phyloP scores from a whole-genome alignment of 2,888 invertebrate species.

The Byasa hedistus region DNA sequence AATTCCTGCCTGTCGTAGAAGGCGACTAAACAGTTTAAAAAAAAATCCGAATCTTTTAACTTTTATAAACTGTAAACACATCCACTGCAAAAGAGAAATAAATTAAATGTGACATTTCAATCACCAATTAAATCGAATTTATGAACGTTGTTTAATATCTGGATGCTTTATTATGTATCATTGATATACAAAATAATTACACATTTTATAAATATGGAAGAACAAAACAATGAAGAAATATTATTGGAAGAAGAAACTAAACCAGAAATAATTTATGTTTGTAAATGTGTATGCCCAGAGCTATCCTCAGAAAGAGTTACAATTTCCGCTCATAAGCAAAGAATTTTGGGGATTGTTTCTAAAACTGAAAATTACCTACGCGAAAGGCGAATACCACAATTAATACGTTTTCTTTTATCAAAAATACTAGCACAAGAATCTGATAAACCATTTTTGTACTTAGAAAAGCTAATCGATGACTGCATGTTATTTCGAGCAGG shows the following conservation, averaged over 20 bases:
- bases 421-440: constrained; percentile 56
- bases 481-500: constrained; percentile 69
- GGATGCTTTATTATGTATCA: not conserved
- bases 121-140: not conserved
- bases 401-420: constrained; percentile 60
- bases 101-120: not conserved
- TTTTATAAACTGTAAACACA: not conserved
- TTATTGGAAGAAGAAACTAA: constrained; percentile 37
- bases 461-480: constrained; percentile 58
- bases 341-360: constrained; percentile 48
- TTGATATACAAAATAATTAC: not conserved
- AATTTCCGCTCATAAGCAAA: constrained; percentile 50
- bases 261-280: constrained; percentile 43
- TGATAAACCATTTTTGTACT: constrained; percentile 47
- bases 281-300: constrained; percentile 50
- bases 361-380: constrained; percentile 63
- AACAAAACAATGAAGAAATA: not conserved
- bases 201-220: not conserved
- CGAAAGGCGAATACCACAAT: constrained; percentile 63
- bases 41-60: no score
- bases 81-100: not conserved
- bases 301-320: constrained; percentile 39
- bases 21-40: no score
- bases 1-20: no score
- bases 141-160: not conserved